phyloP scores from a whole-genome alignment of 2,113 vertebrate genomes.

The Mustela lutreola region DNA sequence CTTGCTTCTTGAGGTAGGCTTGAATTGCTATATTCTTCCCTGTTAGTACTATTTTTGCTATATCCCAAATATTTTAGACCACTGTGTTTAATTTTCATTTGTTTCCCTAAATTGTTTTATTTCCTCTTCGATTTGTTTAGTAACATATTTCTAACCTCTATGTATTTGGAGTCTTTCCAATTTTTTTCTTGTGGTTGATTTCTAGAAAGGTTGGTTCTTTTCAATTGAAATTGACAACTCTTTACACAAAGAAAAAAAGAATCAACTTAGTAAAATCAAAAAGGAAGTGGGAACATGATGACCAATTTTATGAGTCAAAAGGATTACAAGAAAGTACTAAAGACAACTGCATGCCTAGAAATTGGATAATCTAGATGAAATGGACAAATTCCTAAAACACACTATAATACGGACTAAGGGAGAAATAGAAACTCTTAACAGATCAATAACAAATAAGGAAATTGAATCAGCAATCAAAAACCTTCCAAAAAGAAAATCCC shows the following conservation, averaged over 20 bases:
- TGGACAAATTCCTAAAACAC: background rate
- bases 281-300: background rate
- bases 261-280: background rate
- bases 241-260: background rate
- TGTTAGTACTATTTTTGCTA: background rate
- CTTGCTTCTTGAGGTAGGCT: background rate
- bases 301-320: constrained; percentile 25
- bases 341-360: background rate
- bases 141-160: background rate
- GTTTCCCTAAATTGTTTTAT: background rate
- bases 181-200: background rate
- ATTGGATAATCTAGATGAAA: background rate
- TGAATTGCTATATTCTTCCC: background rate
- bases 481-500: background rate
- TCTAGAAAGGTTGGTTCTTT: background rate
- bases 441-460: background rate
- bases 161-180: background rate
- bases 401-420: background rate
- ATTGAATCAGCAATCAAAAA: background rate
- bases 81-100: background rate
- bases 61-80: background rate
- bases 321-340: background rate
- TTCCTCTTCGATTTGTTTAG: background rate
- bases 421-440: constrained; percentile 11
- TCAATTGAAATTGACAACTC: background rate